These are phyloP conservation scores for Engraulis encrasicolus DNA, from an alignment of 2,113 vertebrate species.

Conservation along the genomic window DNA sequence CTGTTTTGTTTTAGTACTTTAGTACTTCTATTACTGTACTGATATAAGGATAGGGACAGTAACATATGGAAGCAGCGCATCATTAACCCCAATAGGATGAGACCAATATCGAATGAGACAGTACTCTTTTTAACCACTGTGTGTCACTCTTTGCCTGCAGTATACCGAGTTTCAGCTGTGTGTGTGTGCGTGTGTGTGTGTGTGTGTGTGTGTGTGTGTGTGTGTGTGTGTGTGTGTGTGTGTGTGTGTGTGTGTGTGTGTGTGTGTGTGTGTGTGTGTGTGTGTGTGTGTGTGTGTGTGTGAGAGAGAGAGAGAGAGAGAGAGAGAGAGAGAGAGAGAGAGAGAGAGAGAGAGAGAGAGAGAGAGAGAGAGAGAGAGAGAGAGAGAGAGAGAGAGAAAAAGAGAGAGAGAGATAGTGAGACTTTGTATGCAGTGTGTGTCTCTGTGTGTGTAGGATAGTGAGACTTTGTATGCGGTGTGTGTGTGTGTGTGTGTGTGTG, in stretches of 20 bases:
- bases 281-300: conserved; percentile 9
- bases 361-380: no score
- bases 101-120: no score
- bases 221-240: conserved; percentile 57
- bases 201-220: conserved; percentile 36
- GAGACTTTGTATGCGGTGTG: conserved; percentile 14
- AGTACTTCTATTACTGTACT: no score
- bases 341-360: no score
- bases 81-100: background rate
- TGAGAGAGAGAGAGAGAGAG: no score
- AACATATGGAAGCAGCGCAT: background rate
- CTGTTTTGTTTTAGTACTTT: no score
- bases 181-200: conserved; percentile 30
- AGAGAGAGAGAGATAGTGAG: no score
- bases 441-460: conserved; percentile 23
- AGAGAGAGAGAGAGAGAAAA: no score
- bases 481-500: conserved; percentile 50
- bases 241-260: conserved; percentile 21
- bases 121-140: background rate
- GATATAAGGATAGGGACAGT: no score
- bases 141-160: background rate
- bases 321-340: no score
- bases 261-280: conserved; percentile 17
- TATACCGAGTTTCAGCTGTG: background rate
- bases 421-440: no score